A percentile compares a stretch with the other conserved stretches of the same genome.
These are phyloP conservation scores for Arctocebus calabarensis DNA, from an alignment of 2,797 vertebrate species.

Conservation along the genomic window DNA sequence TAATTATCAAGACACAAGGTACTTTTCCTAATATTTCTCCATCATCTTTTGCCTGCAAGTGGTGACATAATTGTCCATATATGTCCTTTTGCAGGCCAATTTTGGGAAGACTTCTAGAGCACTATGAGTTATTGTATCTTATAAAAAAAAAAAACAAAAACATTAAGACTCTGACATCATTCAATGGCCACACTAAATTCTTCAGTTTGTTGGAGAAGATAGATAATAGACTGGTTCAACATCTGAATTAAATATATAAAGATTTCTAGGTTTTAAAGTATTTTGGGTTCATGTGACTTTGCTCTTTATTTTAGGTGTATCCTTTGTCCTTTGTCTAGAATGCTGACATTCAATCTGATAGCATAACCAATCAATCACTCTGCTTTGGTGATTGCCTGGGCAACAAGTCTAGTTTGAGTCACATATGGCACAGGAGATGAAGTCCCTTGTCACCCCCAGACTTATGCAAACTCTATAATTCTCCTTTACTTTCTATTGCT, in stretches of 20 bases:
- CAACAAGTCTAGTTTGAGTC: constrained; percentile 52
- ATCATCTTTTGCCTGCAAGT: constrained; percentile 5
- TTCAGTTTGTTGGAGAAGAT: constrained; percentile 13
- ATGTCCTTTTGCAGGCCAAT: neutral
- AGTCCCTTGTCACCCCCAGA: neutral
- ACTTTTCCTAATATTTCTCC: constrained; percentile 40
- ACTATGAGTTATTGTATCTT: neutral
- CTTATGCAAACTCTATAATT: constrained; percentile 5
- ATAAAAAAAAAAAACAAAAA: no score
- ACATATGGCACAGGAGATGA: constrained; percentile 37
- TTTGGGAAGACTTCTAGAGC: constrained; percentile 59
- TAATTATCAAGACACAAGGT: constrained; percentile 21
- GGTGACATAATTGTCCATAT: constrained; percentile 51
- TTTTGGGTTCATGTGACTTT: constrained; percentile 56
- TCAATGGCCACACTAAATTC: constrained; percentile 33
- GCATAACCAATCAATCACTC: constrained; percentile 76
- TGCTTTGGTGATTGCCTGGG: constrained; percentile 56
- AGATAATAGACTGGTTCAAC: constrained; percentile 37
- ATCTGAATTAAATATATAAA: constrained; percentile 64
- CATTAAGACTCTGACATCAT: neutral
- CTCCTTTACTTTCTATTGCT: constrained; percentile 31
- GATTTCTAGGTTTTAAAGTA: neutral
- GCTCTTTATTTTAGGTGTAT: neutral
- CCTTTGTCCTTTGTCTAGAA: constrained; percentile 58
- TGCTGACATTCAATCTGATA: constrained; percentile 53